These are phyloP conservation scores for Melanogrammus aeglefinus DNA, from an alignment of 2,797 vertebrate genomes.

Conservation along the genomic window DNA sequence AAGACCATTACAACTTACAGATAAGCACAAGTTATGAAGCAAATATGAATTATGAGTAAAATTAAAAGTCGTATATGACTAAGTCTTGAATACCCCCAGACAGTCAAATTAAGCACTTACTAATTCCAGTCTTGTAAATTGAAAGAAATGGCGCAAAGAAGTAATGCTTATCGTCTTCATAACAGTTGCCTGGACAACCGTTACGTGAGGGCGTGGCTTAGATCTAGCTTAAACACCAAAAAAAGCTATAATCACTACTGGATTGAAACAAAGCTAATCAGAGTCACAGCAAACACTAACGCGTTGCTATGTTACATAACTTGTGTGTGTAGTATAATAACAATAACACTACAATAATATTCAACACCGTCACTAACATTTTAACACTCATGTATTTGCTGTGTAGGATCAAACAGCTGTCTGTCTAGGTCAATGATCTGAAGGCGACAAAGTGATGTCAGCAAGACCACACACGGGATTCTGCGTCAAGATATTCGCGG, in stretches of 20 bases:
- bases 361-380: too few relatives aligned
- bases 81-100: not conserved
- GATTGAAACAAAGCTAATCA: not conserved
- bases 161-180: not conserved
- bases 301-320: conserved; percentile 9
- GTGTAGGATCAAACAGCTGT: too few relatives aligned
- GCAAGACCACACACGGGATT: too few relatives aligned
- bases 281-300: not conserved
- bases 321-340: not conserved
- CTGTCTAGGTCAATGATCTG: too few relatives aligned
- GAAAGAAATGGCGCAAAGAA: conserved; percentile 2
- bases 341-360: not conserved
- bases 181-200: conserved; percentile 1
- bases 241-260: conserved; percentile 6
- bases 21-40: conserved; percentile 1
- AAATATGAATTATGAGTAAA: conserved; percentile 2
- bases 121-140: not conserved
- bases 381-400: too few relatives aligned
- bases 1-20: not conserved
- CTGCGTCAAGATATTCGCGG: too few relatives aligned
- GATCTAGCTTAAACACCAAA: not conserved
- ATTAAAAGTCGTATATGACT: not conserved
- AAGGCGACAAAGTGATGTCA: too few relatives aligned
- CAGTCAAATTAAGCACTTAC: conserved; percentile 2
- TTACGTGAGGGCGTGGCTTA: conserved; percentile 3